Evolutionary conservation across 2,888 invertebrate species (phyloP), one percentile per base, ranked within the genome.

Genomic region (Selenia dentaria): DNA sequence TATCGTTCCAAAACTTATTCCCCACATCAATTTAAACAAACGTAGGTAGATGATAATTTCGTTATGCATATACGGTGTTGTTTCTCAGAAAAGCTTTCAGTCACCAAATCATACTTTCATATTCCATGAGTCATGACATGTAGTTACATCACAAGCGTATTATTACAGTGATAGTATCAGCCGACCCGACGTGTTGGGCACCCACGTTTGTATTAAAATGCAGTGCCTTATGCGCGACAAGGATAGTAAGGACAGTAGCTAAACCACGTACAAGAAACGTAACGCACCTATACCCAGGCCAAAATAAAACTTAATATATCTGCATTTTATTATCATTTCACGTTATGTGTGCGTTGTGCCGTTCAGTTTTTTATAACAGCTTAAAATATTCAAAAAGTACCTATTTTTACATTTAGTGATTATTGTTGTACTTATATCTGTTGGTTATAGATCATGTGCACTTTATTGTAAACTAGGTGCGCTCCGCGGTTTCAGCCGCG

Each of bases 121-220:
- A 35, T 50, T 48, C 27, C 54, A 62, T 75, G 76, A 77, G 54
- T 75, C 74, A 67, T 54, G 48, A 40, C 48, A 58, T 54, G 52
- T 48, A 67, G 68, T 69, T 69, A 71, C 74, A 79, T 73, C 72
- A 67, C 70, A 72, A 74, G 61, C 63, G 56, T 73, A 67, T 74
- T 74, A 78, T 75, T 74, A 76, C 62, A 57, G 45, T 54, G 75
- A 79, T 76, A 63, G 59, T 71, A 77, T 77, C 74, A 37, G 36
- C 25, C 41, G 28, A 37, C 36, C 25, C 41, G 28, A 20, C 41
- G 59, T 59, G 62, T 62, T 56, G 50, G 52, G 59, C 74, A 70
- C 80, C 81, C 74, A 81, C 76, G 74, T 68, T 64, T 66, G 60
- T 70, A 69, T 70, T 68, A 68, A 76, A 76, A 73, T 74, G 70